These are phyloP conservation scores for Ariolimax columbianus DNA, from an alignment of 2,888 invertebrate genomes.

Conservation along the genomic window DNA sequence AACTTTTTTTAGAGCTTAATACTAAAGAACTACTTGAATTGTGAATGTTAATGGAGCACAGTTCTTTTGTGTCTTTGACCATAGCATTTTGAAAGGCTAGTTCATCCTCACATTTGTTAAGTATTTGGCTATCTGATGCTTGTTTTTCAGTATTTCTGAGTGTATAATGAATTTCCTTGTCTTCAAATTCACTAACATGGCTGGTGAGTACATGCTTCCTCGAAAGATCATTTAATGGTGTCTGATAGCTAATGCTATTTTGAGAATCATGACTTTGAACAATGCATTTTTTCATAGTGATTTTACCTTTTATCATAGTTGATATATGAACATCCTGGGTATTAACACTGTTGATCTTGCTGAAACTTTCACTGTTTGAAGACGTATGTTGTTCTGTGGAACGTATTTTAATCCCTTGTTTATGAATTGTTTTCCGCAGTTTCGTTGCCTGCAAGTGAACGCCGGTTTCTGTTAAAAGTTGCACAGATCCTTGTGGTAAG, in stretches of 20 bases:
- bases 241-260: not conserved
- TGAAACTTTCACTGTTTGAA: not conserved
- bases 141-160: not conserved
- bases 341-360: too few species aligned
- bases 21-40: not conserved
- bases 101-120: not conserved
- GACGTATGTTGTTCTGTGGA: not conserved
- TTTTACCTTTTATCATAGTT: not conserved
- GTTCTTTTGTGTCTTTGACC: not conserved
- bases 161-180: not conserved
- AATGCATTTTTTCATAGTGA: not conserved
- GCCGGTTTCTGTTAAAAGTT: constrained; percentile 12
- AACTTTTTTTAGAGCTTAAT: not conserved
- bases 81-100: not conserved
- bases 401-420: not conserved
- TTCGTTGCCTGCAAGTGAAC: not conserved
- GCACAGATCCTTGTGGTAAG: not conserved
- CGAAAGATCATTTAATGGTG: not conserved
- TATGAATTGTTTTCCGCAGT: not conserved
- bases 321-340: not conserved
- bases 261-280: not conserved
- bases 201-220: not conserved
- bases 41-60: not conserved
- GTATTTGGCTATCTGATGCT: not conserved
- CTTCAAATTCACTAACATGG: not conserved